These are phyloP conservation scores for Brassicogethes aeneus DNA, from an alignment of 2,888 invertebrate species.

Conservation along the genomic window DNA sequence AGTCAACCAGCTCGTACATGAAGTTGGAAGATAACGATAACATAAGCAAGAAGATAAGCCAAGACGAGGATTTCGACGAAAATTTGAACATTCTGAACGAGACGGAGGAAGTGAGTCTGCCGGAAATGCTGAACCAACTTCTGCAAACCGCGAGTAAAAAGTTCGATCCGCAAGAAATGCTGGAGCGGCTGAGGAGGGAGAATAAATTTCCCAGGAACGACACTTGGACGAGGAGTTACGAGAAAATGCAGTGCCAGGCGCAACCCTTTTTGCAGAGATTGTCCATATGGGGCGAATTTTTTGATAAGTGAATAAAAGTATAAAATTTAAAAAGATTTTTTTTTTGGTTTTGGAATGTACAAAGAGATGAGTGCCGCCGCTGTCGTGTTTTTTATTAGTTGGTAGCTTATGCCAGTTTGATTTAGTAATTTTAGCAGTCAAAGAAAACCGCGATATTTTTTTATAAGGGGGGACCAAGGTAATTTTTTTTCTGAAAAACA, in stretches of 20 bases:
- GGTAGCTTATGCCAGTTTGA: too few species aligned
- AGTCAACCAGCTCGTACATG: slow-evolving; percentile 23
- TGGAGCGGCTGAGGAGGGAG: slow-evolving; percentile 56
- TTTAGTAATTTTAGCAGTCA: too few species aligned
- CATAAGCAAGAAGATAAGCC: slow-evolving; percentile 30
- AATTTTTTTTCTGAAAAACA: too few species aligned
- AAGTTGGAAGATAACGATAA: slow-evolving; percentile 36
- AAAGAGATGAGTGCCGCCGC: too few species aligned
- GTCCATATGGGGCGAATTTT: slow-evolving; percentile 73
- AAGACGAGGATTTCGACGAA: slow-evolving; percentile 22
- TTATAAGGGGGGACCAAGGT: too few species aligned
- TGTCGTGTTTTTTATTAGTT: too few species aligned
- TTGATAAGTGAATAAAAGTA: slow-evolving; percentile 28
- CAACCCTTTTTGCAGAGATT: slow-evolving; percentile 72
- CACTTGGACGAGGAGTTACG: slow-evolving; percentile 53
- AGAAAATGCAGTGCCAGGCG: slow-evolving; percentile 67
- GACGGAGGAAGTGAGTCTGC: slow-evolving; percentile 17
- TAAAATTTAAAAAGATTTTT: too few species aligned
- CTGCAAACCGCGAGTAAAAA: slow-evolving; percentile 25
- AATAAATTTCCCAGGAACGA: slow-evolving; percentile 54
- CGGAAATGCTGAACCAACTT: slow-evolving; percentile 11
- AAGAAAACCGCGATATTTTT: too few species aligned
- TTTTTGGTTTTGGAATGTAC: too few species aligned
- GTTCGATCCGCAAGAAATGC: slow-evolving; percentile 64
- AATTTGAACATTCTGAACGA: slow-evolving; percentile 6